Evolutionary conservation across 2,888 invertebrate genomes (phyloP).

Genomic region (Eumerus sabulonum): DNA sequence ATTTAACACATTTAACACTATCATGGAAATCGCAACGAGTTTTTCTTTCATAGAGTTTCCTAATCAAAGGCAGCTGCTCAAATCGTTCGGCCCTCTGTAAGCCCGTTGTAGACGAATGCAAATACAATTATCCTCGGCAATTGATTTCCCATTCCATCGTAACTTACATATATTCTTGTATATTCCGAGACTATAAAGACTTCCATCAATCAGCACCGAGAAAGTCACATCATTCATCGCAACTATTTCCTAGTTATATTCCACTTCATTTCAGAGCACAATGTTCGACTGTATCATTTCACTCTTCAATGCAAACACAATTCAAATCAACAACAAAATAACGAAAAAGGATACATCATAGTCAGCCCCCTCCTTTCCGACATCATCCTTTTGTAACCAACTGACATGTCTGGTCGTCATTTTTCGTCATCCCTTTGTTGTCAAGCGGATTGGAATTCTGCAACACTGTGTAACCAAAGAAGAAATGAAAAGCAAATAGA

Average conservation of each 20-base stretch:
- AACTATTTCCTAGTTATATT: constrained; percentile 37
- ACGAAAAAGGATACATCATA: constrained; percentile 26
- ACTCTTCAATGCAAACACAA: constrained; percentile 8
- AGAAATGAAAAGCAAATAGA: constrained; percentile 50
- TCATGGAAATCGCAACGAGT: too few relatives aligned
- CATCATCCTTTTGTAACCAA: constrained; percentile 33
- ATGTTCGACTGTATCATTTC: not conserved
- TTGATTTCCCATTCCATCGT: too few relatives aligned
- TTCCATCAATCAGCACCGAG: constrained; percentile 36
- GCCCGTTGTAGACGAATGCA: too few relatives aligned
- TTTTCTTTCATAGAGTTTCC: too few relatives aligned
- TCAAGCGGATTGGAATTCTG: constrained; percentile 55
- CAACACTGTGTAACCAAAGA: constrained; percentile 53
- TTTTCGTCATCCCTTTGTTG: constrained; percentile 40
- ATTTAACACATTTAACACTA: too few relatives aligned
- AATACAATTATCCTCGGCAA: too few relatives aligned
- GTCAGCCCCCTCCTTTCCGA: not conserved
- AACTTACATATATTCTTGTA: too few relatives aligned
- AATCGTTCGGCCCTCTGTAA: too few relatives aligned
- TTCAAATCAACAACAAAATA: constrained; percentile 24
- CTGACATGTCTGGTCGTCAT: constrained; percentile 28
- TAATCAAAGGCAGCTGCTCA: too few relatives aligned
- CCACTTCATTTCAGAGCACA: constrained; percentile 13
- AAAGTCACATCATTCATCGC: constrained; percentile 1
- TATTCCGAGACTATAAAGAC: too few relatives aligned